These are phyloP conservation scores for Epicampocera succincta DNA, from an alignment of 2,888 invertebrate genomes.

Conservation along the genomic window DNA sequence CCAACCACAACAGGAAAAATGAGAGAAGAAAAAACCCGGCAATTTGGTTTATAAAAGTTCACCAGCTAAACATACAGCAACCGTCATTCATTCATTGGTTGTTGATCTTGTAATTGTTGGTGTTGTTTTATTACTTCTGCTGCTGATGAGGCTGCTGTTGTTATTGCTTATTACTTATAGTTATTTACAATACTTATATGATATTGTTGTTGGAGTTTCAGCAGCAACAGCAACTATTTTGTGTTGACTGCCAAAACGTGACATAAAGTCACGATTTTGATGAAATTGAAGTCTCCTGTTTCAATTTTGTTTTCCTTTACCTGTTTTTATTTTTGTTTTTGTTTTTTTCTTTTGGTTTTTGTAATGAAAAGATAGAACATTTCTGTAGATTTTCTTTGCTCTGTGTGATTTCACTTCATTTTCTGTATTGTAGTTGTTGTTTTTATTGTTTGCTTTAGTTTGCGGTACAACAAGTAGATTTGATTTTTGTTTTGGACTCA, in stretches of 20 bases:
- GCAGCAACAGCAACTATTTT: constrained; percentile 58
- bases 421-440: constrained; percentile 12
- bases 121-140: constrained; percentile 67
- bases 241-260: constrained; percentile 77
- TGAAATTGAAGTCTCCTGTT: constrained; percentile 73
- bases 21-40: constrained; percentile 36
- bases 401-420: constrained; percentile 33
- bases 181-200: constrained; percentile 54
- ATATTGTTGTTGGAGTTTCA: constrained; percentile 49
- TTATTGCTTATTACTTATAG: constrained; percentile 65
- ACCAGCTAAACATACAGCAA: constrained; percentile 45
- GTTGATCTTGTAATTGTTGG: constrained; percentile 69
- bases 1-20: neutral
- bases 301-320: constrained; percentile 23
- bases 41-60: constrained; percentile 61
- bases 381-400: constrained; percentile 33
- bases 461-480: constrained; percentile 20
- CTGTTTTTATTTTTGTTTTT: constrained; percentile 1
- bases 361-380: constrained; percentile 53
- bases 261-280: constrained; percentile 78
- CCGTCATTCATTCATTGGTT: constrained; percentile 61
- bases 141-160: constrained; percentile 61
- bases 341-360: constrained; percentile 10
- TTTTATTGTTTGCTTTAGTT: neutral
- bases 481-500: constrained; percentile 36